Conservation (phyloP, 2,888 invertebrate genomes). For the Drosophila anomelani region DNA sequence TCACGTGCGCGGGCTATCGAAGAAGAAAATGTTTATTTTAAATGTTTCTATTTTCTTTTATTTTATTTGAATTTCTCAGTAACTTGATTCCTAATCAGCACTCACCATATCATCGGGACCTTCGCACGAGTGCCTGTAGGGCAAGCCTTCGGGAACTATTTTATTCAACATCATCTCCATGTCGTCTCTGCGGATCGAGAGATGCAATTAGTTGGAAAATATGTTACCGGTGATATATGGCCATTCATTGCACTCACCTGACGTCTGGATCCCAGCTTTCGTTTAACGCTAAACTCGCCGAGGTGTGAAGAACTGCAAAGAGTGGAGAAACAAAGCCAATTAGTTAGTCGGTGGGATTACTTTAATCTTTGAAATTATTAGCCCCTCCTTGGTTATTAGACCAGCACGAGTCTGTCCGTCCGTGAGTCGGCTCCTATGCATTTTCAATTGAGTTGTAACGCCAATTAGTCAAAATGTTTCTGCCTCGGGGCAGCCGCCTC, state of each 20-base stretch:
- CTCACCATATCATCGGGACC: conserved; percentile 99
- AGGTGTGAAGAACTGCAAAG: conserved; percentile 96
- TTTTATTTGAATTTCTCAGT: too few species aligned
- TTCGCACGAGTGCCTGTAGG: conserved; percentile 98
- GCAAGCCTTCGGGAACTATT: conserved; percentile 98
- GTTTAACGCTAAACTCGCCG: conserved; percentile 98
- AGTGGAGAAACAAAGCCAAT: conserved; percentile 80
- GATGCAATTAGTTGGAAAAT: neutral
- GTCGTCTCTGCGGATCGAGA: conserved; percentile 89
- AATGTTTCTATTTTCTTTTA: too few species aligned
- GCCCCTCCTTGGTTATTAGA: conserved; percentile 40
- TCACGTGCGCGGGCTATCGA: conserved; percentile 97
- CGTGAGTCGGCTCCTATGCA: conserved; percentile 17
- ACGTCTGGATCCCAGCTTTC: conserved; percentile 99
- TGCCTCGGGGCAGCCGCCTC: conserved; percentile 11
- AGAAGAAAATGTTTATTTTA: neutral
- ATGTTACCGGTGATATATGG: neutral
- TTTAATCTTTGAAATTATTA: conserved; percentile 32
- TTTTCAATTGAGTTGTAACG: conserved; percentile 66
- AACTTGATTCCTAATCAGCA: neutral
- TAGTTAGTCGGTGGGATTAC: conserved; percentile 51
- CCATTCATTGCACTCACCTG: conserved; percentile 85
- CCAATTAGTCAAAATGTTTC: conserved; percentile 62
- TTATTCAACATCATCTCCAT: conserved; percentile 99
- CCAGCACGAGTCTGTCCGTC: conserved; percentile 41